phyloP scores from a whole-genome alignment of 2,888 invertebrate species.

The Hirtodrosophila confusa region DNA sequence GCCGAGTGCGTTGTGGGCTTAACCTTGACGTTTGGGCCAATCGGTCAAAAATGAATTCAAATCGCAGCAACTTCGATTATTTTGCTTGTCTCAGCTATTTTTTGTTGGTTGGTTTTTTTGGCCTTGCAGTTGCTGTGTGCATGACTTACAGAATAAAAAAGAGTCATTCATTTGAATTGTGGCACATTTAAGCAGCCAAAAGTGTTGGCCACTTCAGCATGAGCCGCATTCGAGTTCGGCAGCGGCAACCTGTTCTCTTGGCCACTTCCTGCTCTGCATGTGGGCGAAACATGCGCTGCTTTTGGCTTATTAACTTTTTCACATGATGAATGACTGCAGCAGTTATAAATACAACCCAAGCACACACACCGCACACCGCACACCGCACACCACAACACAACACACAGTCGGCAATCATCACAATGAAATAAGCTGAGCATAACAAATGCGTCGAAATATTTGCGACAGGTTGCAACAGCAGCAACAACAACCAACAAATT shows the following conservation, averaged over 20 bases:
- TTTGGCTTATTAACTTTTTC: constrained; percentile 47
- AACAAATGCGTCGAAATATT: constrained; percentile 76
- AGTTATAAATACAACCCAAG: constrained; percentile 63
- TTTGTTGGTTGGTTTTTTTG: constrained; percentile 14
- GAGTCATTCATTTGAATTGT: constrained; percentile 30
- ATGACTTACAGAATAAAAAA: constrained; percentile 30
- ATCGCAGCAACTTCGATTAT: constrained; percentile 21
- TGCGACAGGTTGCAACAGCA: constrained; percentile 73
- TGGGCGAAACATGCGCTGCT: constrained; percentile 56
- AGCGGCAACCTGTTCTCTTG: constrained; percentile 40
- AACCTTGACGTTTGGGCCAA: constrained; percentile 69
- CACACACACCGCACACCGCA: constrained; percentile 20
- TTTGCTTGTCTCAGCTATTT: constrained; percentile 1
- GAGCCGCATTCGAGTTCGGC: constrained; percentile 3
- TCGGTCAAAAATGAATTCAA: constrained; percentile 59
- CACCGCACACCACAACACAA: constrained; percentile 9
- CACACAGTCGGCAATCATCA: constrained; percentile 46
- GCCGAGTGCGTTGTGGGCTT: constrained; percentile 19
- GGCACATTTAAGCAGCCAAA: constrained; percentile 49
- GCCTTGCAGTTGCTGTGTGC: constrained; percentile 46
- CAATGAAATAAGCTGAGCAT: constrained; percentile 74
- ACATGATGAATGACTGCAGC: constrained; percentile 75
- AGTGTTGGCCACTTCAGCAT: constrained; percentile 36
- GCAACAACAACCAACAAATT: constrained; percentile 15
- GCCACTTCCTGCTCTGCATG: constrained; percentile 70